These are phyloP conservation scores for Gobius niger DNA, from an alignment of 2,113 vertebrate species.

Conservation along the genomic window DNA sequence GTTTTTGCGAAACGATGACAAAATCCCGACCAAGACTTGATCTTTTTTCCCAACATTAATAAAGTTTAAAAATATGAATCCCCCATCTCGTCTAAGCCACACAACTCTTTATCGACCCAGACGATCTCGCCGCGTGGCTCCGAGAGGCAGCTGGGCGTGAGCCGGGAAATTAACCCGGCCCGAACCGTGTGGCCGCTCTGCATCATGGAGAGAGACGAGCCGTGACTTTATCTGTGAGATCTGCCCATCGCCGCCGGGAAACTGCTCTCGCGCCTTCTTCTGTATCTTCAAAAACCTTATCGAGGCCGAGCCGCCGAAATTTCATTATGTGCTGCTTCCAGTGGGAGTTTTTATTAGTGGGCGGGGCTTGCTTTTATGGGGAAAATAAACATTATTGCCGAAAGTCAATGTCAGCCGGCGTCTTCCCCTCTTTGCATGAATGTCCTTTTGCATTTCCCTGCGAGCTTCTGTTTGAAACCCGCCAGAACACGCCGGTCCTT, in stretches of 20 bases:
- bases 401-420: too few species aligned
- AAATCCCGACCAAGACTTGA: too few species aligned
- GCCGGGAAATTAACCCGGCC: constrained; percentile 61
- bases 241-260: too few species aligned
- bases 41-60: too few species aligned
- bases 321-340: not conserved
- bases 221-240: constrained; percentile 33
- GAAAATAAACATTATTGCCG: too few species aligned
- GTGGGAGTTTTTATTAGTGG: not conserved
- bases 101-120: constrained; percentile 34
- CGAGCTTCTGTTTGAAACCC: too few species aligned
- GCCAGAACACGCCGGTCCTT: constrained; percentile 10
- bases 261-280: constrained; percentile 2
- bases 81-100: not conserved
- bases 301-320: too few species aligned
- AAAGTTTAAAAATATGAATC: too few species aligned
- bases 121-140: constrained; percentile 31
- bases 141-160: constrained; percentile 43
- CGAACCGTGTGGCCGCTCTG: constrained; percentile 50
- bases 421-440: too few species aligned
- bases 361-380: too few species aligned
- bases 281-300: constrained; percentile 36
- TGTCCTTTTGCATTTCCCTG: too few species aligned
- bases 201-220: constrained; percentile 41
- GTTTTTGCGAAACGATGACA: too few species aligned